Evolutionary conservation across 1,140 invertebrate genomes (phyloP).

Genomic region (Pristionchus pacificus): DNA sequence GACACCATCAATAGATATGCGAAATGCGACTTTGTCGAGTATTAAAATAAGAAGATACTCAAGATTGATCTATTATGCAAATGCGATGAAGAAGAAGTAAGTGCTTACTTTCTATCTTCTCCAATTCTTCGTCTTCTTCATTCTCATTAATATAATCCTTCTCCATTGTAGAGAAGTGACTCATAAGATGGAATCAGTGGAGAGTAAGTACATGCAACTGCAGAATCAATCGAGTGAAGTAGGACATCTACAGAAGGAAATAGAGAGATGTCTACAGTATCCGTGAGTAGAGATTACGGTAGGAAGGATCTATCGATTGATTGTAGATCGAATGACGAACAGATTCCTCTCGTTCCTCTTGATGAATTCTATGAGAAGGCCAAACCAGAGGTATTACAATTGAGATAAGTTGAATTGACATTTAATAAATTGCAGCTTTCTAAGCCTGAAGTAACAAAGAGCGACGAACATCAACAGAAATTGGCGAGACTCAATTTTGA

Average conservation of each 20-base stretch:
- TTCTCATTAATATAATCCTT: too few species aligned
- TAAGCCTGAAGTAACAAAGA: slow-evolving; percentile 18
- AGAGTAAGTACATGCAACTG: slow-evolving; percentile 21
- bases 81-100: too few species aligned
- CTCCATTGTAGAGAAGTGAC: neutral
- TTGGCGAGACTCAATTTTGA: slow-evolving; percentile 20
- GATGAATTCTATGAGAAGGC: slow-evolving; percentile 26
- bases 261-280: slow-evolving; percentile 20
- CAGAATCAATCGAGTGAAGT: slow-evolving; percentile 28
- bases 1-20: too few species aligned
- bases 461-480: slow-evolving; percentile 18
- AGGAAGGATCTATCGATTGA: neutral
- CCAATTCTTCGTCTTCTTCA: too few species aligned
- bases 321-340: slow-evolving; percentile 29
- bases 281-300: slow-evolving; percentile 6
- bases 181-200: neutral
- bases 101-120: too few species aligned
- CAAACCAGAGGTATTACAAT: neutral
- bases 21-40: too few species aligned
- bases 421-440: slow-evolving; percentile 7
- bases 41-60: too few species aligned
- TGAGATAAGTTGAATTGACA: too few species aligned
- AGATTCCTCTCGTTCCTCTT: slow-evolving; percentile 23
- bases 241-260: slow-evolving; percentile 25
- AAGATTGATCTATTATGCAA: too few species aligned